Percentiles rank a stretch among this genome's conserved stretches.
Conservation (phyloP, 2,113 vertebrate species). For the Planiliza haematocheilus region DNA sequence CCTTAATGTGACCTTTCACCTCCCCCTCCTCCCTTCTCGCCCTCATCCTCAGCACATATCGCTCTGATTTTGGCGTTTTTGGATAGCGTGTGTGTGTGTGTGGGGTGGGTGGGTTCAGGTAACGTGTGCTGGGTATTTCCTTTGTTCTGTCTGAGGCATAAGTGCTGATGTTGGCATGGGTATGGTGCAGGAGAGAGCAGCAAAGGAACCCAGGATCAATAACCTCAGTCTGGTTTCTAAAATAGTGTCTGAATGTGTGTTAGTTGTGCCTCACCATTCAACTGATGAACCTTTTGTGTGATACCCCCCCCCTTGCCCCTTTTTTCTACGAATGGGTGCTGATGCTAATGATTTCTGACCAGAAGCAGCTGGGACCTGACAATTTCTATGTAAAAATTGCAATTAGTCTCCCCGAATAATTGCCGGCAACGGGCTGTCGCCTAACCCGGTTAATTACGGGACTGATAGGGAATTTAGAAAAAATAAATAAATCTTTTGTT, state of each 20-base stretch:
- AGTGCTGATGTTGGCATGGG: slow-evolving; percentile 30
- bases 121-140: slow-evolving; percentile 41
- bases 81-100: not conserved
- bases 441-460: not conserved
- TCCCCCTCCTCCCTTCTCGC: not conserved
- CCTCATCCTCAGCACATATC: slow-evolving; percentile 11
- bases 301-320: too few relatives aligned
- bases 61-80: slow-evolving; percentile 9
- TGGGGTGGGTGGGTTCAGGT: not conserved
- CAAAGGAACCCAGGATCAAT: slow-evolving; percentile 31
- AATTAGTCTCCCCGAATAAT: not conserved
- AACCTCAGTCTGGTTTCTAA: slow-evolving; percentile 37
- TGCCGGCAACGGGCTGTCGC: not conserved
- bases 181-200: slow-evolving; percentile 8
- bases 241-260: slow-evolving; percentile 21
- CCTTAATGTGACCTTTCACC: slow-evolving; percentile 34
- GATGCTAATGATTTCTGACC: not conserved
- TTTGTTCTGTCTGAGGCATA: slow-evolving; percentile 54
- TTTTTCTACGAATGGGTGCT: not conserved
- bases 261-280: not conserved
- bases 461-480: slow-evolving; percentile 2
- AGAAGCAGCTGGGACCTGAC: not conserved
- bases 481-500: too few relatives aligned
- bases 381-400: slow-evolving; percentile 4
- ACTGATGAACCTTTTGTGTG: slow-evolving; percentile 19